Evolutionary conservation across 92 coral and sea anemone species (phyloP).

Genomic region (Nematostella vectensis): DNA sequence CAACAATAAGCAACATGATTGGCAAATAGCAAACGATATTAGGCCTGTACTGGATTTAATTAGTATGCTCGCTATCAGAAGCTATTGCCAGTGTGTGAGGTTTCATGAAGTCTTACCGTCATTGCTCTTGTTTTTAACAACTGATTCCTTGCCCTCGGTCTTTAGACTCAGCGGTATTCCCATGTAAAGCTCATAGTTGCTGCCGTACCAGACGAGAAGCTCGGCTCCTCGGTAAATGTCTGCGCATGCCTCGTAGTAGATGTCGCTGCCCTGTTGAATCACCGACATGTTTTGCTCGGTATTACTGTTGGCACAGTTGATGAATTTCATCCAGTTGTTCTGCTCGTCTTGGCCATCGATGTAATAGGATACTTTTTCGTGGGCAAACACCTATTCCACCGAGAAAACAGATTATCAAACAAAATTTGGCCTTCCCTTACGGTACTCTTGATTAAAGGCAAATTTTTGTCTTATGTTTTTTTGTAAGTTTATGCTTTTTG

Average conservation of each 20-base stretch:
- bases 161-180: constrained; percentile 81
- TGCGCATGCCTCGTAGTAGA: constrained; percentile 67
- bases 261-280: constrained; percentile 78
- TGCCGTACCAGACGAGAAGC: constrained; percentile 93
- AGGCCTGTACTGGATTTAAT: no score
- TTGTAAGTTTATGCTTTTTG: no score
- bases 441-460: no score
- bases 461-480: no score
- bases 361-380: constrained; percentile 57
- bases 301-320: constrained; percentile 71
- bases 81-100: no score
- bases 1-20: no score
- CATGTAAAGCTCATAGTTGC: constrained; percentile 78
- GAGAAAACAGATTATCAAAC: neutral
- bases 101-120: neutral
- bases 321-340: constrained; percentile 91
- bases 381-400: constrained; percentile 29
- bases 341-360: constrained; percentile 80
- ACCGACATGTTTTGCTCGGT: constrained; percentile 82
- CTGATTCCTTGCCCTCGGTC: constrained; percentile 14
- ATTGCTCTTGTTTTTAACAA: neutral
- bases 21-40: no score
- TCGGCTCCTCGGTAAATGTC: constrained; percentile 79
- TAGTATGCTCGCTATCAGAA: no score
- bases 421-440: no score